phyloP scores from a whole-genome alignment of 2,113 vertebrate species.

The Catharus minimus region DNA sequence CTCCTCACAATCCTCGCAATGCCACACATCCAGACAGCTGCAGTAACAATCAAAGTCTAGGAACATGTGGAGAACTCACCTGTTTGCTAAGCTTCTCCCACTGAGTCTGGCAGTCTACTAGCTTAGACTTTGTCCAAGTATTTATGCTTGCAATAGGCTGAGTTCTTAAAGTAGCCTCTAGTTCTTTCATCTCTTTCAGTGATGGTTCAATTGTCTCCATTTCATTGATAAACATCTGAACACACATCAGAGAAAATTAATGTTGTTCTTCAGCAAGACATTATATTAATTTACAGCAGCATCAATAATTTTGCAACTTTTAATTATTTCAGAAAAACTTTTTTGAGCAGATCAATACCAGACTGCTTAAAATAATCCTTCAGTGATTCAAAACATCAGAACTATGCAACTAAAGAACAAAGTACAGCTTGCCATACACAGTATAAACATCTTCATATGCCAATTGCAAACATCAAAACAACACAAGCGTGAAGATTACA shows the following conservation, averaged over 20 bases:
- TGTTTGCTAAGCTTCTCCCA: constrained; percentile 87
- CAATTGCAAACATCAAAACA: not conserved
- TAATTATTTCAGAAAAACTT: not conserved
- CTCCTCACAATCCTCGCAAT: not conserved
- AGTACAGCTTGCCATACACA: not conserved
- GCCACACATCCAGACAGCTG: not conserved
- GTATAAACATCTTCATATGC: not conserved
- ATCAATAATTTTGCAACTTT: not conserved
- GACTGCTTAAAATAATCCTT: not conserved
- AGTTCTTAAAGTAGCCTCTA: constrained; percentile 78
- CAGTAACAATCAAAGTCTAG: not conserved
- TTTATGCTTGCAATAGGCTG: constrained; percentile 75
- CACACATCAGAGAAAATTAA: not conserved
- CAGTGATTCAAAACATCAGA: not conserved
- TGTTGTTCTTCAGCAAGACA: not conserved
- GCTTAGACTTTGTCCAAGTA: constrained; percentile 80
- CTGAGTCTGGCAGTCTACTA: constrained; percentile 76
- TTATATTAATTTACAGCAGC: not conserved
- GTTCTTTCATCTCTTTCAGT: constrained; percentile 86
- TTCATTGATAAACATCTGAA: constrained; percentile 80
- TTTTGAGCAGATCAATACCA: not conserved
- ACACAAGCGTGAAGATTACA: not conserved
- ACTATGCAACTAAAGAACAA: not conserved
- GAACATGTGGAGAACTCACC: constrained; percentile 66
- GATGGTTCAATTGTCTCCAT: constrained; percentile 82